These are phyloP conservation scores for Strigamia transsilvanica DNA, from an alignment of 2,888 invertebrate genomes.

Conservation along the genomic window DNA sequence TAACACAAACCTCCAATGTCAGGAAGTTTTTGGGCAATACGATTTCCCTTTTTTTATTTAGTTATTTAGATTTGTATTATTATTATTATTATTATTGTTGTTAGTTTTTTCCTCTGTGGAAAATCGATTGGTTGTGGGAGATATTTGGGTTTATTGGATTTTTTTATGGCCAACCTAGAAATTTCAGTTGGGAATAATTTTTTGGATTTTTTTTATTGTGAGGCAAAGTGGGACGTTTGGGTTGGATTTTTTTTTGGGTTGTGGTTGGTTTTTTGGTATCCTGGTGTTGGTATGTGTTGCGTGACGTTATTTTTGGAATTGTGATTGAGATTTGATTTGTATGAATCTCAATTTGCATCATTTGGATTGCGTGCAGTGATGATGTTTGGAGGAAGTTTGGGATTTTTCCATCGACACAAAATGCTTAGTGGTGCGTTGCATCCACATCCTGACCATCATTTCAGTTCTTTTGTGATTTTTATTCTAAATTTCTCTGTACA, in stretches of 20 bases:
- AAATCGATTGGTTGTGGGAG: background rate
- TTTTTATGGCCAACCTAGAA: background rate
- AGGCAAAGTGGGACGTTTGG: background rate
- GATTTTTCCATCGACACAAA: conserved; percentile 34
- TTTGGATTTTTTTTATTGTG: too few relatives aligned
- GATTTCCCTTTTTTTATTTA: background rate
- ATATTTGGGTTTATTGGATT: background rate
- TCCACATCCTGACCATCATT: conserved; percentile 43
- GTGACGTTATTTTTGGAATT: background rate
- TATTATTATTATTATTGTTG: background rate
- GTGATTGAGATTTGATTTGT: background rate
- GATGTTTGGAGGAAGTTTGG: conserved; percentile 27
- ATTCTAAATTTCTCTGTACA: background rate
- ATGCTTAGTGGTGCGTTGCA: conserved; percentile 17
- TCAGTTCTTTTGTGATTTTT: conserved; percentile 20
- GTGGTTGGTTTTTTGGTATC: background rate
- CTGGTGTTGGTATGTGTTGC: background rate
- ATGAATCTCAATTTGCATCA: background rate
- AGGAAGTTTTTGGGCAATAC: conserved; percentile 37
- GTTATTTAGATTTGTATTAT: background rate
- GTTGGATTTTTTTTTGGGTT: background rate
- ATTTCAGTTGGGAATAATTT: background rate
- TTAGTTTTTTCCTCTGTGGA: background rate
- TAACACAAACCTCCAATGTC: conserved; percentile 20
- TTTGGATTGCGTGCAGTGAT: conserved; percentile 4